These are phyloP conservation scores for Mastomys coucha DNA, from an alignment of 2,113 vertebrate genomes.

Conservation along the genomic window DNA sequence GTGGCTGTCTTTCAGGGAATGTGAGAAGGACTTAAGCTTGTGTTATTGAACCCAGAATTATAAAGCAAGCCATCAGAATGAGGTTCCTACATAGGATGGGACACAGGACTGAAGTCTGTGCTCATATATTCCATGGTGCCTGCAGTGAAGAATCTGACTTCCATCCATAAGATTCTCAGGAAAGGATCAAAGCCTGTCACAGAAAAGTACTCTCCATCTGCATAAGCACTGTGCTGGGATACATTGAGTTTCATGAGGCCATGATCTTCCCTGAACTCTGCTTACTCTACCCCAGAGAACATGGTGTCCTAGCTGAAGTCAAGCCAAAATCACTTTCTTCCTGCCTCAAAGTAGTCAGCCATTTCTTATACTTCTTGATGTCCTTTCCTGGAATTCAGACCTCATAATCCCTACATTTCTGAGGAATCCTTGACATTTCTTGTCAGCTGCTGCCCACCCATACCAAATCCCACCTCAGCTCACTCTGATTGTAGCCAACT, in stretches of 20 bases:
- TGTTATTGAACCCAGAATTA: not conserved
- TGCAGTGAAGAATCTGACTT: rapidly evolving
- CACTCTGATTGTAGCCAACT: not conserved
- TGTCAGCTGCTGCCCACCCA: not conserved
- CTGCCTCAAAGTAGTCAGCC: not conserved
- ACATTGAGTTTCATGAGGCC: no score
- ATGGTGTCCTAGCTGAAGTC: not conserved
- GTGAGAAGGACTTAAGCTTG: not conserved
- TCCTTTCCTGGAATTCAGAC: not conserved
- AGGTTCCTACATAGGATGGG: not conserved
- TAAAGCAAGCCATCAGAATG: constrained; percentile 17
- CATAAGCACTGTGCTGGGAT: not conserved
- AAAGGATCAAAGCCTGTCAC: not conserved
- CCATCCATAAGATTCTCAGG: not conserved
- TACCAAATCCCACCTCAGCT: not conserved
- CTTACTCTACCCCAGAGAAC: not conserved
- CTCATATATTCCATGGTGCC: not conserved
- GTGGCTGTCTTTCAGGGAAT: not conserved
- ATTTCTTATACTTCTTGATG: not conserved
- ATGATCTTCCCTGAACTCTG: not conserved
- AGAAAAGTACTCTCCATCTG: not conserved
- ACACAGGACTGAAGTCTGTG: not conserved
- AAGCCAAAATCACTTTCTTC: not conserved
- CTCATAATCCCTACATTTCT: not conserved
- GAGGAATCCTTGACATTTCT: not conserved